Evolutionary conservation across 2,888 invertebrate species (phyloP), one percentile per base, ranked within the genome.

Genomic region (Tineola bisselliella): DNA sequence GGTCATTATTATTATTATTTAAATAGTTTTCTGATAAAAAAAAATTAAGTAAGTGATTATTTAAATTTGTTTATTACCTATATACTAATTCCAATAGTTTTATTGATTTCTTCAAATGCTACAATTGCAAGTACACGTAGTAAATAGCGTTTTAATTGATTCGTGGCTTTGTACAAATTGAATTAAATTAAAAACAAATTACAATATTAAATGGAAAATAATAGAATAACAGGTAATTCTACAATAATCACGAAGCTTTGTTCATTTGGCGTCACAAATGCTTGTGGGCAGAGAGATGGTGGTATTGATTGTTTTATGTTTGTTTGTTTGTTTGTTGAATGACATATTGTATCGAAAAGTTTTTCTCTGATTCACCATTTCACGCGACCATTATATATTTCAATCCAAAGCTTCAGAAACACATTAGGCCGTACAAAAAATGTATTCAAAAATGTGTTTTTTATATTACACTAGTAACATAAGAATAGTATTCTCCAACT

Each of bases 401-500:
- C n/a, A n/a, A n/a, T n/a, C n/a, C n/a, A n/a, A n/a, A n/a, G n/a
- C n/a, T n/a, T n/a, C n/a, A n/a, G n/a, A 25, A 25, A 25, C 25
- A 25, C 6, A 25, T 25, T 25, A 2, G 25, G 4, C 2, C 2
- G 2, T 4, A 25, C 2, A 25, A 25, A 25, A 25, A 6, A 25
- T 25, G 25, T 25, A 25, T 6, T 25, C n/a, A n/a, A n/a, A 25
- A 6, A 2, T 6, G 2, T 25, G 2, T 25, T 25, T 25, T 25
- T 25, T 25, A 25, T 25, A 25, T 4, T 4, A 25, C 38, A n/a
- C 38, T 6, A 38, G 10, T 38, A 19, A 59, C 60, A 31, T 18
- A 15, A 12, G 30, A n/a, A 30, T 6, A 15, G 72, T 38, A 6
- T 10, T 10, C 38, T 67, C 69, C 10, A n/a, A 4, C 38, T 70